These are phyloP conservation scores for Excalfactoria chinensis DNA, from an alignment of 2,113 vertebrate genomes.

Conservation along the genomic window DNA sequence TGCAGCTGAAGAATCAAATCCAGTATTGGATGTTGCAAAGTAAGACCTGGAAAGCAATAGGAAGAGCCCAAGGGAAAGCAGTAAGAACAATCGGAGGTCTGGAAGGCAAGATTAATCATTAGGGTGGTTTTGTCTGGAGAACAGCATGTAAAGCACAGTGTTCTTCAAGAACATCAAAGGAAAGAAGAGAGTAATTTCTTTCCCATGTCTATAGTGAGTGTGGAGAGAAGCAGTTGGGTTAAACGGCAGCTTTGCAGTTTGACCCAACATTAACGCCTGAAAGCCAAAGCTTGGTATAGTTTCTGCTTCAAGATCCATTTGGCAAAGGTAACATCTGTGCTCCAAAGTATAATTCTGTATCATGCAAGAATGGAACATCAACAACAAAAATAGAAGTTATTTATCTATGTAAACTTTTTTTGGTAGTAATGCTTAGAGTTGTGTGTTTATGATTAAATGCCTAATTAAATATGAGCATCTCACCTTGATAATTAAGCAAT, in stretches of 20 bases:
- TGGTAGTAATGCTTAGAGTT: constrained; percentile 47
- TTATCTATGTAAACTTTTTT: constrained; percentile 49
- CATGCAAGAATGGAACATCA: not conserved
- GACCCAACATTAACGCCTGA: not conserved
- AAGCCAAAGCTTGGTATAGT: not conserved
- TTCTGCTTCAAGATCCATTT: not conserved
- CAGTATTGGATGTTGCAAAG: not conserved
- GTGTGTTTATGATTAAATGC: constrained; percentile 68
- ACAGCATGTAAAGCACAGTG: not conserved
- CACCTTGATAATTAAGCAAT: constrained; percentile 80
- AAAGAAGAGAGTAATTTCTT: not conserved
- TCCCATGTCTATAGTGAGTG: not conserved
- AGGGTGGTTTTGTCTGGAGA: not conserved
- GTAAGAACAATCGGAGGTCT: not conserved
- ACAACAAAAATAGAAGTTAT: constrained; percentile 16
- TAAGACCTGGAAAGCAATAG: not conserved
- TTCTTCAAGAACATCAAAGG: not conserved
- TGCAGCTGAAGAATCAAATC: not conserved
- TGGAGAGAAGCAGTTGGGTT: not conserved
- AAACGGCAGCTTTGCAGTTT: not conserved
- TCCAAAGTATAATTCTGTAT: not conserved
- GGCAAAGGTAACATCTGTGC: not conserved
- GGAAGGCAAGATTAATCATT: not conserved
- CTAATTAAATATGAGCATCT: constrained; percentile 75
- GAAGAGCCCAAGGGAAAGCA: not conserved